Conservation (phyloP, 2,797 vertebrate species). For the Psittacula derbiana region DNA sequence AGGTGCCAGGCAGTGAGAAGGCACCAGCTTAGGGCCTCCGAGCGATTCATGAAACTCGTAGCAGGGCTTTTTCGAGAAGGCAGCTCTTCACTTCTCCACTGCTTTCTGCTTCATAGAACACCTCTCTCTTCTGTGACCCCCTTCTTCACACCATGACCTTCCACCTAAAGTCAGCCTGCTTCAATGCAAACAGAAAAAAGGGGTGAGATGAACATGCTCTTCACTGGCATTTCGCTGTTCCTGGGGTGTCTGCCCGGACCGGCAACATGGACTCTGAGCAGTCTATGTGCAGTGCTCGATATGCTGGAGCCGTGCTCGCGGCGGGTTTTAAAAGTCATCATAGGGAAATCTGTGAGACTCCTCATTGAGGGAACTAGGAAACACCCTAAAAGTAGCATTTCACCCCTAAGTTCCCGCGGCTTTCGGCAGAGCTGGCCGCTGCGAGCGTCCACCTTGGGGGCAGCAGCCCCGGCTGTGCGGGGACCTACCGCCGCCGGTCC, state of each 20-base stretch:
- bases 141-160: not conserved
- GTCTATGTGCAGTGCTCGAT: rapidly evolving
- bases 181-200: not conserved
- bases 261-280: rapidly evolving
- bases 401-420: not conserved
- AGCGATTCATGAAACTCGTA: not conserved
- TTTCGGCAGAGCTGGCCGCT: too few relatives aligned
- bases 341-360: not conserved
- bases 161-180: not conserved
- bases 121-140: not conserved
- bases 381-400: not conserved
- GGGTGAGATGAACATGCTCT: not conserved
- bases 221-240: not conserved
- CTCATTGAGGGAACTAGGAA: not conserved
- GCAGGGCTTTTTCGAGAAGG: not conserved
- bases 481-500: not conserved
- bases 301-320: not conserved
- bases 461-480: not conserved
- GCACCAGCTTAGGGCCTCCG: not conserved
- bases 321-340: not conserved
- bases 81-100: not conserved
- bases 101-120: not conserved
- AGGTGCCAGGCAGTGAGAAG: not conserved
- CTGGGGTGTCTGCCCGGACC: rapidly evolving
- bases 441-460: not conserved